Evolutionary conservation across 2,888 invertebrate species (phyloP).

Genomic region (Perizoma affinitatum): DNA sequence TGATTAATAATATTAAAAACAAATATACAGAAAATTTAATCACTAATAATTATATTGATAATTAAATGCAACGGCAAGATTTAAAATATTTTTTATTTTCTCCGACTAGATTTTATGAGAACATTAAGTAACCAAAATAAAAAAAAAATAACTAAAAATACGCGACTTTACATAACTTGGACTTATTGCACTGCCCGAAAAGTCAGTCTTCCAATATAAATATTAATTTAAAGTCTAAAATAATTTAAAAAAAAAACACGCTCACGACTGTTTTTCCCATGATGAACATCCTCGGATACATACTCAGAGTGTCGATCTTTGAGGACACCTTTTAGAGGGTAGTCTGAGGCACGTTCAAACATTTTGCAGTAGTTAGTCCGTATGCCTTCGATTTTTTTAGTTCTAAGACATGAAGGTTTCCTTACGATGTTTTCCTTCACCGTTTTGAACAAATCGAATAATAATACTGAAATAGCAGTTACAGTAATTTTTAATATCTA

Average conservation of each 20-base stretch:
- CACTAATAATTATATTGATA: background rate
- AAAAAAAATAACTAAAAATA: conserved; percentile 16
- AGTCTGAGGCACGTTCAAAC: too few species aligned
- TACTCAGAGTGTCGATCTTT: too few species aligned
- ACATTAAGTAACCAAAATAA: conserved; percentile 6
- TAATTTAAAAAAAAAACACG: too few species aligned
- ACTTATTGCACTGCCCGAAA: conserved; percentile 77
- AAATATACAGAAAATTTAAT: conserved; percentile 24
- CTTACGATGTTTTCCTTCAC: too few species aligned
- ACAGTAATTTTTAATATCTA: background rate
- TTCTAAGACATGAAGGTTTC: too few species aligned
- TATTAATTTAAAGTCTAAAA: background rate
- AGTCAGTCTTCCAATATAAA: conserved; percentile 66
- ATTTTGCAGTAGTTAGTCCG: too few species aligned
- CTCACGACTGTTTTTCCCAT: too few species aligned
- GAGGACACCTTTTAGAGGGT: too few species aligned
- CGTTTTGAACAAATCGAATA: too few species aligned
- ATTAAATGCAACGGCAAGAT: conserved; percentile 34
- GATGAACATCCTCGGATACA: too few species aligned
- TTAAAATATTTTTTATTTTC: conserved; percentile 8
- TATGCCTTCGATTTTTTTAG: too few species aligned
- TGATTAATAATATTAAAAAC: conserved; percentile 38
- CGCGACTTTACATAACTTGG: conserved; percentile 1
- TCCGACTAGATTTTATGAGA: conserved; percentile 34
- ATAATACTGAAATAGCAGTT: background rate